Evolutionary conservation across 1,140 invertebrate species (phyloP).

Genomic region (Kradibia gibbosae): DNA sequence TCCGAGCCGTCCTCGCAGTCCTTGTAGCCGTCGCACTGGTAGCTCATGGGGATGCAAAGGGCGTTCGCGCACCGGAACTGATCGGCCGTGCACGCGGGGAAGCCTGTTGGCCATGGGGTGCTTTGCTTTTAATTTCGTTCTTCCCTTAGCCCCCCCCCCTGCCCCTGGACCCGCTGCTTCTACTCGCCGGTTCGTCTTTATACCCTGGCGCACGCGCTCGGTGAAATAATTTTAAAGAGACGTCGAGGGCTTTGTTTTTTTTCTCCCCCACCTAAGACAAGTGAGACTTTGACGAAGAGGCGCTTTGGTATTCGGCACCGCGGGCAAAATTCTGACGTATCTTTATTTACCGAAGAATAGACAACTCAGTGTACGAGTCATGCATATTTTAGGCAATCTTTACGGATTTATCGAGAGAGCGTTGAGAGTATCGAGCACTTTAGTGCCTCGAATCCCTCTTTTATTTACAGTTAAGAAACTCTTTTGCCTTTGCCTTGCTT

Average conservation of each 20-base stretch:
- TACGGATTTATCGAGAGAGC: not conserved
- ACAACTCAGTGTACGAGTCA: not conserved
- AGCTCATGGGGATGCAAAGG: slow-evolving; percentile 89
- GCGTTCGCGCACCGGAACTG: slow-evolving; percentile 96
- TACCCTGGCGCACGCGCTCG: too few species aligned
- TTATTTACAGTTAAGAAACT: not conserved
- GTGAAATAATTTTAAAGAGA: too few species aligned
- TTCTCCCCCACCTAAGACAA: too few species aligned
- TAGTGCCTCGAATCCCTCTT: not conserved
- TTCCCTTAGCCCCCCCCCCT: not conserved
- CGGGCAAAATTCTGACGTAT: too few species aligned
- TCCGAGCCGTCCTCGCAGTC: slow-evolving; percentile 92
- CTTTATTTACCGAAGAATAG: too few species aligned
- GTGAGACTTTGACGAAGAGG: too few species aligned
- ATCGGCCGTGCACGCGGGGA: slow-evolving; percentile 89
- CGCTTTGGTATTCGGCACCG: too few species aligned
- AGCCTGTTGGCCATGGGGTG: slow-evolving; percentile 77
- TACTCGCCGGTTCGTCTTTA: too few species aligned
- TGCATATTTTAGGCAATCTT: not conserved
- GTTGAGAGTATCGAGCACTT: not conserved
- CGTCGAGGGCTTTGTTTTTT: too few species aligned
- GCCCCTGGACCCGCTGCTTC: too few species aligned
- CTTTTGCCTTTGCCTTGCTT: not conserved
- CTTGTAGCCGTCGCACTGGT: slow-evolving; percentile 86
- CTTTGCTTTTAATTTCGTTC: slow-evolving; percentile 24